Conservation (phyloP, 1,140 invertebrate genomes). For the Bradysia coprophila region DNA sequence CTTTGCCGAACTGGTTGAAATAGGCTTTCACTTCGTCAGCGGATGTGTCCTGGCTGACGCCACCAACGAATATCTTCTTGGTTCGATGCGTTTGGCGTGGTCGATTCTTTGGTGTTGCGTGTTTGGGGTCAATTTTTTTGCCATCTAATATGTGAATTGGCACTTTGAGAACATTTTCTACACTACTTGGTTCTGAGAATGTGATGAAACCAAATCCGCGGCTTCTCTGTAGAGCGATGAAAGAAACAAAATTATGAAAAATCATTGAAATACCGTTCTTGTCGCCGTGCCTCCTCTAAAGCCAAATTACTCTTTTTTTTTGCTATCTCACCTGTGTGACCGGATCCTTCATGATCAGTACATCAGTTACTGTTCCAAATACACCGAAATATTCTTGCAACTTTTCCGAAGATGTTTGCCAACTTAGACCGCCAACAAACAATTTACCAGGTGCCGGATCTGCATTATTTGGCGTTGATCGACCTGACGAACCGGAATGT, state of each 20-base stretch:
- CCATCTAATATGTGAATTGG: conserved; percentile 84
- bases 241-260: background rate
- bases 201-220: conserved; percentile 88
- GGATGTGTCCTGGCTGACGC: conserved; percentile 79
- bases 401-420: conserved; percentile 82
- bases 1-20: conserved; percentile 80
- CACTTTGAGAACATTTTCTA: conserved; percentile 74
- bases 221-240: conserved; percentile 44
- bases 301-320: too few relatives aligned
- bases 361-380: conserved; percentile 81
- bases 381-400: conserved; percentile 77
- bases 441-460: conserved; percentile 75
- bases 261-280: background rate
- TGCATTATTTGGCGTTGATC: conserved; percentile 46
- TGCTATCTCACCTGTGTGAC: conserved; percentile 86
- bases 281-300: background rate
- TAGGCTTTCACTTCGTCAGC: conserved; percentile 81
- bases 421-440: conserved; percentile 77
- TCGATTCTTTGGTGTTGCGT: conserved; percentile 80
- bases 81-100: conserved; percentile 69
- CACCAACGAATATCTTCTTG: conserved; percentile 84
- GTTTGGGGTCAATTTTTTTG: conserved; percentile 87
- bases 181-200: conserved; percentile 72
- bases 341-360: conserved; percentile 86
- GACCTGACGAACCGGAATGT: conserved; percentile 38